Base-by-base conservation (phyloP, 1,140 invertebrate genomes). In the Semibalanus balanoides region DNA sequence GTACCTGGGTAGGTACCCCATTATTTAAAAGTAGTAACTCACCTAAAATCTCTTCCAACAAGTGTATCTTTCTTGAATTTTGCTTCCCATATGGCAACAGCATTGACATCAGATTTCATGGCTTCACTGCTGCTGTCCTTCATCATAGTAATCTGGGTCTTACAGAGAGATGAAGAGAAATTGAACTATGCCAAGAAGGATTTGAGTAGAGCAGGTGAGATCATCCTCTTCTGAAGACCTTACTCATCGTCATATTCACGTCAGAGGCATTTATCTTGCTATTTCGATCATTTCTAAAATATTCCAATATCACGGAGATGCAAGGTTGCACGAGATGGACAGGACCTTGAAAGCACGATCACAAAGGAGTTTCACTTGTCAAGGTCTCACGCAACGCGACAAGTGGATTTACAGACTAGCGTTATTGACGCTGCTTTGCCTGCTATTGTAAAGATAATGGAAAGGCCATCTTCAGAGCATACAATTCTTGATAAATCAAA, bases 21-120 rank as follows among this genome's bases (percentile, higher is more conserved):
- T n/a, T n/a, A n/a, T n/a, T n/a, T n/a, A n/a, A n/a, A n/a, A n/a
- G n/a, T n/a, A n/a, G n/a, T n/a, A n/a, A 40, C 70, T 72, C n/a
- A 72, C 70, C 70, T 28, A 29, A 72, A 72, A 29, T 72, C 70
- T 30, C 70, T 28, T 22, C 70, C n/a, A 28, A 72, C 29, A 9
- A 72, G 70, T 5, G 70, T 72, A n/a, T 72, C 70, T n/a, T 72
- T 72, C 28, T 72, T 72, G 70, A 72, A 72, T 30, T 72, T 72
- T 11, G n/a, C 70, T 27, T 72, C 70, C 70, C 70, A 72, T 28
- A 72, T 72, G n/a, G 70, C 70, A 30, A 72, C 70, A 29, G 70
- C 11, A 72, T 30, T 30, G 3, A 11, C n/a, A 30, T 72, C 70
- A 11, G 70, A 29, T 29, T 72, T 72, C 70, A 72, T 72, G 3